These are phyloP conservation scores for Suncus etruscus DNA, from an alignment of 2,113 vertebrate species.

Conservation along the genomic window DNA sequence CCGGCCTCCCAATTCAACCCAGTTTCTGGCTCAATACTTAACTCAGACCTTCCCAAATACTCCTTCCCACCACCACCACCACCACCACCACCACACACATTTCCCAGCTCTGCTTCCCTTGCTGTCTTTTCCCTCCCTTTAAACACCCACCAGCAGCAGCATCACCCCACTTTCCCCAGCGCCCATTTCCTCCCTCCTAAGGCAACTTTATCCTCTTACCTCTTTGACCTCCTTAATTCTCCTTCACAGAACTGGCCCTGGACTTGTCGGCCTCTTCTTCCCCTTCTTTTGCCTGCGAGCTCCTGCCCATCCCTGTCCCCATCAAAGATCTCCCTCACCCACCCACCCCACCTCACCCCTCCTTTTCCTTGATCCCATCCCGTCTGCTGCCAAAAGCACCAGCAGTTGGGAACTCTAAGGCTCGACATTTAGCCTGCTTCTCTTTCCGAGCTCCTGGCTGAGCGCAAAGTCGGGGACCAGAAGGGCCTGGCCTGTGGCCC, in stretches of 20 bases:
- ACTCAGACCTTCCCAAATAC: background rate
- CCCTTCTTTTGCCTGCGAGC: slow-evolving; percentile 64
- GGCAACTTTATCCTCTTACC: slow-evolving; percentile 63
- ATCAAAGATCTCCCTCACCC: slow-evolving; percentile 56
- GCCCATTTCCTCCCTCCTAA: slow-evolving; percentile 10
- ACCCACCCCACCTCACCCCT: background rate
- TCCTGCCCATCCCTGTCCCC: background rate
- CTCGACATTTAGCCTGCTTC: slow-evolving; percentile 64
- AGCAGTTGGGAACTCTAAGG: slow-evolving; percentile 61
- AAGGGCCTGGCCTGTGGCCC: slow-evolving; percentile 62
- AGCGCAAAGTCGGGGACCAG: slow-evolving; percentile 53
- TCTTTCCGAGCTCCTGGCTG: background rate
- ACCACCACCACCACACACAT: background rate
- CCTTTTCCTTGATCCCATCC: slow-evolving; percentile 55
- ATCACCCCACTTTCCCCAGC: background rate
- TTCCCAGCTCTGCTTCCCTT: background rate
- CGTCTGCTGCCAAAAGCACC: slow-evolving; percentile 56
- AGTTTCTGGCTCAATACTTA: background rate
- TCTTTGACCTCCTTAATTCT: slow-evolving; percentile 68
- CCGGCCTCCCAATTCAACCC: background rate
- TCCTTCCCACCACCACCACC: slow-evolving; percentile 54
- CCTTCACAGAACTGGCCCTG: slow-evolving; percentile 64
- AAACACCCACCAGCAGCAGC: background rate
- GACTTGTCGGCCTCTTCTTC: slow-evolving; percentile 59
- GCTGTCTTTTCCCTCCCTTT: background rate